A percentile compares a stretch with the other conserved stretches of the same genome.
phyloP scores from a whole-genome alignment of 1,140 invertebrate species.

The Zaprionus capensis region DNA sequence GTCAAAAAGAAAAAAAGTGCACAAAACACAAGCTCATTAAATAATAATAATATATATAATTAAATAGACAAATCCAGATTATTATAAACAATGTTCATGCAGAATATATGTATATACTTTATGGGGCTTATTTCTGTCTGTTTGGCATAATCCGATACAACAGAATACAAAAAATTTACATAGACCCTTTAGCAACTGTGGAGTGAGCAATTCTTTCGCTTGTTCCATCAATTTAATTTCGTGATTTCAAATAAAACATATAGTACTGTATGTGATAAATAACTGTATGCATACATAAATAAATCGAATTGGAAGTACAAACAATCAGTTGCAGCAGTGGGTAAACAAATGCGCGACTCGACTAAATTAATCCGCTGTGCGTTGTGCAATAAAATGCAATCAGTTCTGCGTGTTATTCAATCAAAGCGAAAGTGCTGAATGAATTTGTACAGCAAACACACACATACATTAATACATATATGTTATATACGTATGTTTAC shows the following conservation, averaged over 20 bases:
- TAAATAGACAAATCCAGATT: no score
- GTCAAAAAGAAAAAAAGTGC: no score
- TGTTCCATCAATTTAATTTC: not conserved
- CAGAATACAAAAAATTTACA: not conserved
- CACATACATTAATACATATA: not conserved
- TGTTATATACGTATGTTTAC: not conserved
- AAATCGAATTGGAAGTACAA: slow-evolving; percentile 68
- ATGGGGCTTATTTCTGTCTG: no score
- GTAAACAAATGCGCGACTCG: slow-evolving; percentile 70
- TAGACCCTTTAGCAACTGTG: not conserved
- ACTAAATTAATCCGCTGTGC: slow-evolving; percentile 68
- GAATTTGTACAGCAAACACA: not conserved
- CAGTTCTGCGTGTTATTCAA: not conserved
- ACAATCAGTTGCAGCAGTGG: slow-evolving; percentile 49
- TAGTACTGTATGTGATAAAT: not conserved
- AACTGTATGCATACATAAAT: slow-evolving; percentile 43
- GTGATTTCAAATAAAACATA: not conserved
- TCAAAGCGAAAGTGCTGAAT: not conserved
- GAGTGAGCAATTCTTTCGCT: not conserved
- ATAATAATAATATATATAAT: no score
- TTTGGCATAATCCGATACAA: no score
- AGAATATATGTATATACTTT: no score
- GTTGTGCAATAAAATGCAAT: slow-evolving; percentile 30
- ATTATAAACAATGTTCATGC: no score
- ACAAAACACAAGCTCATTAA: no score